phyloP scores from a whole-genome alignment of 2,797 vertebrate species.

The Pseudomugil tenellus region DNA sequence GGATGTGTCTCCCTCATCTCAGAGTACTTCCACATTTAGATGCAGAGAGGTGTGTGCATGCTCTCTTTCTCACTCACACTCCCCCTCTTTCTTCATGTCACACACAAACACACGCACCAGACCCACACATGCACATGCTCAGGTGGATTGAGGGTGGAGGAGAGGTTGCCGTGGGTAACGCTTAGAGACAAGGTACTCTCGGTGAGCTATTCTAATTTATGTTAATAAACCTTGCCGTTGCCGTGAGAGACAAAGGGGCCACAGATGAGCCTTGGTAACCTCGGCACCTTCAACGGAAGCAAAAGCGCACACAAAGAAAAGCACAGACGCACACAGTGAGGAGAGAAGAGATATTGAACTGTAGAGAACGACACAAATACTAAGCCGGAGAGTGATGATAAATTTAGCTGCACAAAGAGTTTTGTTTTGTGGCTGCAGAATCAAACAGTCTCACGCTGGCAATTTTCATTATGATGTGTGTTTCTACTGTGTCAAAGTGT shows the following conservation, averaged over 20 bases:
- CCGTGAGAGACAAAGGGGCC: constrained; percentile 83
- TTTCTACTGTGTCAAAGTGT: constrained; percentile 58
- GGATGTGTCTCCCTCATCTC: constrained; percentile 76
- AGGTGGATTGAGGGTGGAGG: constrained; percentile 76
- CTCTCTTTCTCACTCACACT: constrained; percentile 27
- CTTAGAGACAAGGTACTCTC: constrained; percentile 81
- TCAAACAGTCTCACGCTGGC: constrained; percentile 73
- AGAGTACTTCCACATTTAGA: constrained; percentile 80
- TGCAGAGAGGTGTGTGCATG: constrained; percentile 65
- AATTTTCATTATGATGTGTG: constrained; percentile 59
- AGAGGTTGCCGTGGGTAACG: constrained; percentile 83
- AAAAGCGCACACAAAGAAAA: constrained; percentile 72
- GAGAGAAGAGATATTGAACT: constrained; percentile 63
- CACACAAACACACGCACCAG: constrained; percentile 41
- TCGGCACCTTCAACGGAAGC: constrained; percentile 73
- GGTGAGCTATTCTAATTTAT: constrained; percentile 86
- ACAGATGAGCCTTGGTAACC: constrained; percentile 82
- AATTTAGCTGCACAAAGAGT: constrained; percentile 78
- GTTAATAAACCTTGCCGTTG: constrained; percentile 84
- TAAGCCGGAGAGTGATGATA: constrained; percentile 72
- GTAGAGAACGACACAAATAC: constrained; percentile 71
- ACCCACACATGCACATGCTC: constrained; percentile 47
- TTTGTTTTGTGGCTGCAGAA: constrained; percentile 74
- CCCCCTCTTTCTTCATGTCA: constrained; percentile 48
- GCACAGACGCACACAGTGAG: constrained; percentile 46